Evolutionary conservation across 2,113 vertebrate species (phyloP), one percentile per base, ranked within the genome.

Genomic region (Microtus richardsoni): DNA sequence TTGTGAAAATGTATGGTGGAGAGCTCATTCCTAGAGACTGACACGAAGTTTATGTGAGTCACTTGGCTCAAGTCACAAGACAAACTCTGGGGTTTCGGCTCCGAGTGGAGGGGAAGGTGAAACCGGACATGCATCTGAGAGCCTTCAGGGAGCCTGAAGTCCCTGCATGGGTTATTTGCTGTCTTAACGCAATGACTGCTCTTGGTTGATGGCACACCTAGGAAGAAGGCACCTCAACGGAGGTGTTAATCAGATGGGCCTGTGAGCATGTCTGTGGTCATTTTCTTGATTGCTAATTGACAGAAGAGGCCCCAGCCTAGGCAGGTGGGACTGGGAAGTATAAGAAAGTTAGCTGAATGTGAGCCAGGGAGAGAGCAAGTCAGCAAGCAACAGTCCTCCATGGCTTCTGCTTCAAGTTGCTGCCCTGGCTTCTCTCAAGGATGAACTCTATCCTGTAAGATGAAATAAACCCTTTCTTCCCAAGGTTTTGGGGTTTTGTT

Each of bases 51-150:
- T 12, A 36, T 28, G 3, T 1, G 10, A 5, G 30, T 44, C 9
- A 2, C 16, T 28, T 1, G n/a, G 24, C 36, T 4, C 10, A 19
- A 0, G 41, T 39, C 19, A 4, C 26, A 13, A 49, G 87, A 30
- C 17, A 21, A 17, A 26, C 54, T 28, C 54, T 28, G 52, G 41
- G 52, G 39, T 44, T 36, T 12, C 44, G 21, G 90, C 0, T 13
- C 5, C 54, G 1, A 21, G 7, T 44, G 3, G 44, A 86, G 33
- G 22, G 2, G 10, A 39, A 1, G 0, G 24, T 0, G 19, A 8
- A 36, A 14, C 33, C 0, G 0, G 0, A 1, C 10, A 0, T 52
- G 71, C 10, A 2, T 13, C 10, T 21, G 80, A 41, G 77, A 62
- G 74, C 19, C 7, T 28, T 14, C 12, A 8, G 64, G 66, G 41